phyloP scores from a whole-genome alignment of 2,797 vertebrate species.

The Halcyon chelicuti region DNA sequence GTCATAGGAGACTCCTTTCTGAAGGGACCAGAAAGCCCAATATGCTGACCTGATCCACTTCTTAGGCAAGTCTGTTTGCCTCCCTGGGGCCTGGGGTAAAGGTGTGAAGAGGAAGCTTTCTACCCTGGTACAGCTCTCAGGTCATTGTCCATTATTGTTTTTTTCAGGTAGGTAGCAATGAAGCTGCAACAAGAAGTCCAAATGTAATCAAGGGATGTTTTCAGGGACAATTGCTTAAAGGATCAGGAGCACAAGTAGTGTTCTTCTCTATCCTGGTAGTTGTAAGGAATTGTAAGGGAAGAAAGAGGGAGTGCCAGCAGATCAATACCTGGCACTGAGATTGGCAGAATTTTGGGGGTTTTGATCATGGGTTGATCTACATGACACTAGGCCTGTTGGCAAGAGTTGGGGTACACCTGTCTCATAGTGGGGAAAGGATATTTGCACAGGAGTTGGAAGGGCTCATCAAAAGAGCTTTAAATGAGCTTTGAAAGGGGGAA shows the following conservation, averaged over 20 bases:
- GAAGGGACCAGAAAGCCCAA: background rate
- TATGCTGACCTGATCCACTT: fast-evolving
- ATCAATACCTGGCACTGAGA: background rate
- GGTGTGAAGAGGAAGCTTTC: background rate
- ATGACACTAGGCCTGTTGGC: background rate
- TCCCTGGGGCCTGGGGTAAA: background rate
- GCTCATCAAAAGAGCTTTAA: background rate
- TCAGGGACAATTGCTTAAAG: background rate
- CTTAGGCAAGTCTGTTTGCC: background rate
- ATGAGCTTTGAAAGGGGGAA: background rate
- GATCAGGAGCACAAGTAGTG: background rate
- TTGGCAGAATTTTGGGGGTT: background rate
- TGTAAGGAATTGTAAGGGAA: background rate
- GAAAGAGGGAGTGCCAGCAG: background rate
- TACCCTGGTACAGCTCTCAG: background rate
- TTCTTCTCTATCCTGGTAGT: background rate
- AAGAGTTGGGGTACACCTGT: too few species aligned
- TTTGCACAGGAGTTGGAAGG: background rate
- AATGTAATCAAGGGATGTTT: background rate
- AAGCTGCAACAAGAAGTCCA: background rate
- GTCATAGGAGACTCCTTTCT: background rate
- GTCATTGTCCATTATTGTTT: background rate
- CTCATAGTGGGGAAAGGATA: too few species aligned
- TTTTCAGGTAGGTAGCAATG: background rate
- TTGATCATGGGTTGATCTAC: background rate